Base-by-base conservation (phyloP, 92 coral and sea anemone species). In the Palythoa grandis region DNA sequence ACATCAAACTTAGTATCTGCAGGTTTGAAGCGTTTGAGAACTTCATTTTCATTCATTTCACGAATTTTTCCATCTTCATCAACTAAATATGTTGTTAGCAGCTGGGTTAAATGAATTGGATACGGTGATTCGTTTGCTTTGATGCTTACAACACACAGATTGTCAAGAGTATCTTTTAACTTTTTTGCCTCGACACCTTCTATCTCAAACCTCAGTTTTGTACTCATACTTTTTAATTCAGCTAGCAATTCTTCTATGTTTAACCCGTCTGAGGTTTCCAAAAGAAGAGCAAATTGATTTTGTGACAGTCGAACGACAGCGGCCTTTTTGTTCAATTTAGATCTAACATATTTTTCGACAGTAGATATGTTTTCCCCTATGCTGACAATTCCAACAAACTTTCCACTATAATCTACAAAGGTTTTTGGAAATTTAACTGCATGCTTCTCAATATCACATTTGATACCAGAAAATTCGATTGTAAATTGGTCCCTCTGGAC, bases 71-170 rank as follows among this genome's bases (percentile, higher is more conserved):
- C 90, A 25, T 47, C 47, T 7, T 65, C 23, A 50, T 85, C 88
- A 23, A 93, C 56, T 58, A 84, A 79, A 71, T 72, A 86, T 1
- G 95, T 87, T 52, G 24, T 84, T 16, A 92, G 52, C 11, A 92
- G 88, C n/a, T 89, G 71, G 52, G 90, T 92, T 58, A 93, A 86
- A 38, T 93, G 95, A 29, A 93, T 87, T 0, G 97, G 97, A 52
- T 91, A 88, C n/a, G 88, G 95, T 13, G 97, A 93, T 11, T 72
- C 89, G 2, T 77, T 58, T 20, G 91, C 92, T 14, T 86, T 86
- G 17, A 93, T 91, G 72, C 85, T 82, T 8, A 93, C 88, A 39
- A 93, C 88, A 73, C 92, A 93, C 7, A 92, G 61, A 25, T 82
- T 66, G 38, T 69, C 77, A 12, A 87, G 70, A 9, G 68, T 3